Conservation (phyloP, 2,113 vertebrate species). For the Planiliza haematocheilus region DNA sequence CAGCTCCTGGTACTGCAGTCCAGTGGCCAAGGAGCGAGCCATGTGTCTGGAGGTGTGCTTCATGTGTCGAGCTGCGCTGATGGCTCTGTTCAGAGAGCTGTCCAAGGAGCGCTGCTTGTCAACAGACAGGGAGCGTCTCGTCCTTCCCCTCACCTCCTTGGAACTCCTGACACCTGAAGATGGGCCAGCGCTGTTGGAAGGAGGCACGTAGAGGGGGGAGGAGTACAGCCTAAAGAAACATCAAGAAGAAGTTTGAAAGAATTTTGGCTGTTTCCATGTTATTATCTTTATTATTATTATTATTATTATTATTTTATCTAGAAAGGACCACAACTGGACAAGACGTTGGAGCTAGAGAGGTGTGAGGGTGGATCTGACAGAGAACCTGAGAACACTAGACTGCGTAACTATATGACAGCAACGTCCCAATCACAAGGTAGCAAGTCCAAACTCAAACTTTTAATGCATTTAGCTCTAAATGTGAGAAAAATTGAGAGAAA, state of each 20-base stretch:
- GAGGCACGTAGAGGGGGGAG: slow-evolving; percentile 13
- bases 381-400: too few relatives aligned
- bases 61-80: slow-evolving; percentile 81
- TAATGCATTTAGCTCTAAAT: too few relatives aligned
- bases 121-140: slow-evolving; percentile 43
- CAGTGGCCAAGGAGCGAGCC: slow-evolving; percentile 78
- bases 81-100: slow-evolving; percentile 79
- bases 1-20: slow-evolving; percentile 75
- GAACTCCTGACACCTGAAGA: not conserved
- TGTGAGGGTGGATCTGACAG: too few relatives aligned
- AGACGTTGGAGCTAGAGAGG: too few relatives aligned
- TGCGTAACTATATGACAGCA: not conserved
- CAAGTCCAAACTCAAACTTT: too few relatives aligned
- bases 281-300: too few relatives aligned
- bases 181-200: slow-evolving; percentile 30
- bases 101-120: slow-evolving; percentile 61
- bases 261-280: too few relatives aligned
- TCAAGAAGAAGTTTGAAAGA: not conserved
- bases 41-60: slow-evolving; percentile 81
- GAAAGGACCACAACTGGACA: too few relatives aligned
- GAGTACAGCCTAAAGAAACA: slow-evolving; percentile 80
- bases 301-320: too few relatives aligned
- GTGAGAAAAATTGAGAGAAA: too few relatives aligned
- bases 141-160: slow-evolving; percentile 3
- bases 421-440: too few relatives aligned